phyloP scores from a whole-genome alignment of 2,888 invertebrate species.

The Alloplasta piceator region DNA sequence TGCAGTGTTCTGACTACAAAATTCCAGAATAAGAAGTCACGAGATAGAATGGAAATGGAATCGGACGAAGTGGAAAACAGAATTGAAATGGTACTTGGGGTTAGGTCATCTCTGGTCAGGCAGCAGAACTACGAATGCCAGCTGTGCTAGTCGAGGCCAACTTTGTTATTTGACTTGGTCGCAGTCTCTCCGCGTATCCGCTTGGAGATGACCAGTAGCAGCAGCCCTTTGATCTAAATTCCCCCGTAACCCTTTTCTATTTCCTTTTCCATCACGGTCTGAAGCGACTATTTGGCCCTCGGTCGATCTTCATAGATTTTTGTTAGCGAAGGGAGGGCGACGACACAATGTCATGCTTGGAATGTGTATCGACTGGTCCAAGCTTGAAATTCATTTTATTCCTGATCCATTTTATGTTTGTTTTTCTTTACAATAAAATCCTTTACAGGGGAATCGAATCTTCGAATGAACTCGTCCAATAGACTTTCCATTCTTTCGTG shows the following conservation, averaged over 20 bases:
- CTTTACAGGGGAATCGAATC: neutral
- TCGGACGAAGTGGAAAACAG: too few species aligned
- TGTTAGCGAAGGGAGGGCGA: neutral
- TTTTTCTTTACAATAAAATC: conserved; percentile 21
- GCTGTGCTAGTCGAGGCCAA: conserved; percentile 78
- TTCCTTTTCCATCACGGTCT: conserved; percentile 60
- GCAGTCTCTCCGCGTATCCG: conserved; percentile 70
- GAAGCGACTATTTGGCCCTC: conserved; percentile 17
- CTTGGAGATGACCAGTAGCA: conserved; percentile 76
- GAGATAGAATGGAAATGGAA: too few species aligned
- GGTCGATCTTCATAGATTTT: conserved; percentile 45
- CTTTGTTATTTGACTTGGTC: conserved; percentile 83
- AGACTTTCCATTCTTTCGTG: conserved; percentile 1
- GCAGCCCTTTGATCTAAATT: conserved; percentile 81
- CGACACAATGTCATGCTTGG: conserved; percentile 38
- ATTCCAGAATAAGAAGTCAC: too few species aligned
- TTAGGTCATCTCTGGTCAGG: too few species aligned
- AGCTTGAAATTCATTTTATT: conserved; percentile 34
- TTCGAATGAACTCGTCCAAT: neutral
- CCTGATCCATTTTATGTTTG: conserved; percentile 14
- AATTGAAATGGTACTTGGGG: too few species aligned
- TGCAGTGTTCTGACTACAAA: too few species aligned
- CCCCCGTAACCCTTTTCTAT: conserved; percentile 69
- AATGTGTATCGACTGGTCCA: conserved; percentile 36
- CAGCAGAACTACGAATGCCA: conserved; percentile 66